Evolutionary conservation across 2,797 vertebrate genomes (phyloP), one percentile per base, ranked within the genome.

Genomic region (Rhinogobio ventralis): DNA sequence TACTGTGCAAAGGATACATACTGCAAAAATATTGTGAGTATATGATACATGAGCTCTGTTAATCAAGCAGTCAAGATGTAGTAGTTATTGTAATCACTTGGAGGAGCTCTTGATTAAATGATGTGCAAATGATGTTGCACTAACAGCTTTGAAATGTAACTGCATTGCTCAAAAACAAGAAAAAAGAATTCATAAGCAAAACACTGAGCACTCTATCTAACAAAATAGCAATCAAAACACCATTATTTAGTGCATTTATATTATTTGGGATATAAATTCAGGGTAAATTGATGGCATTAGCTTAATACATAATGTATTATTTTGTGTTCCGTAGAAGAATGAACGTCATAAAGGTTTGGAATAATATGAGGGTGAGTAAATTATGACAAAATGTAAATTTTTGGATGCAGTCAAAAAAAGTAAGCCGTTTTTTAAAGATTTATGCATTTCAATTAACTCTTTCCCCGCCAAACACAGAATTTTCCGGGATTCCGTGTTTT

Each of bases 31-130:
- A 39, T 39, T 19, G 33, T 20, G 3, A 23, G 7, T 20, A 68
- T 36, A 68, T 68, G 33, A 68, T 23, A 68, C 66, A 68, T 14
- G n/a, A 4, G 57, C n/a, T 60, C n/a, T 25, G n/a, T 25, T 25
- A 60, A 62, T 62, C 25, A 15, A 28, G 25, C 7, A 1, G 49
- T 76, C 20, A 25, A 60, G 74, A 57, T 76, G 53, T 39, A 76
- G 10, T 75, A n/a, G 5, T 10, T 60, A 57, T 39, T 39, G 15
- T 39, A 76, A 60, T 25, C 33, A 76, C 73, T 42, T 76, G 30
- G 23, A 60, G 33, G 74, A 76, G 36, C 55, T 77, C 20, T 42
- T 77, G 75, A 39, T 77, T 60, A 17, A 76, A 10, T 57, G 15
- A 53, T 53, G 9, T 33, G 8, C 72, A 74, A 72, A 74, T 20